Base-by-base conservation (phyloP, 2,888 invertebrate species). In the Marasmarcha lunaedactyla region DNA sequence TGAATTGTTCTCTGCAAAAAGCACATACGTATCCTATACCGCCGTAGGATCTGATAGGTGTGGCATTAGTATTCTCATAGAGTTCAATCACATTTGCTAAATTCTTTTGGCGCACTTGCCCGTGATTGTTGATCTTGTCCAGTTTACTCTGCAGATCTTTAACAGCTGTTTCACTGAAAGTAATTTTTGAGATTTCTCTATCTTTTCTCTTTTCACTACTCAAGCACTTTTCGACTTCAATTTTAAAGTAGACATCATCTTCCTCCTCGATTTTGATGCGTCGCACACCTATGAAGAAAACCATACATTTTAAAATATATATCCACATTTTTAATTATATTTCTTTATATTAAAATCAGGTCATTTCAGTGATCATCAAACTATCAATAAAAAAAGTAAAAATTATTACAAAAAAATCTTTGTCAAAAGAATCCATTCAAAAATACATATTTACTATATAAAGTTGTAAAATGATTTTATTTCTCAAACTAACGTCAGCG, bases 1-100 rank as follows among this genome's bases (percentile, higher is more conserved):
- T 44, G 25, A 45, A 63, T 15, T 61, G 57, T 1, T 51, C 33
- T 1, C 43, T 41, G 39, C 70, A 71, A 35, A 54, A 71, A 35
- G 55, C 55, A 34, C 70, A 71, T 0, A 52, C 53, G 33, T 62
- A 71, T 0, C 67, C 69, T 1, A 58, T 55, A 1, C 63, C 63
- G 7, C 48, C 56, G 9, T 53, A 52, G 2, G 53, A 47, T 33
- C 61, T 46, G 11, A 68, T 66, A 0, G 70, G 67, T 0, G 72
- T 71, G 0, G 71, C 71, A 36, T 71, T 72, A 1, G 71, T 54
- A 38, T 50, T 49, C 1, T 51, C 42, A 1, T 71, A 46, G 11
- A 71, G 49, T 36, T 55, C 53, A 42, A 50, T 54, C 10, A 63
- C 54, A 40, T 63, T 68, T 7, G 40, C 46, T 5, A 59, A 47